Conservation (phyloP, 2,888 invertebrate species). For the Cynaeus angustus region DNA sequence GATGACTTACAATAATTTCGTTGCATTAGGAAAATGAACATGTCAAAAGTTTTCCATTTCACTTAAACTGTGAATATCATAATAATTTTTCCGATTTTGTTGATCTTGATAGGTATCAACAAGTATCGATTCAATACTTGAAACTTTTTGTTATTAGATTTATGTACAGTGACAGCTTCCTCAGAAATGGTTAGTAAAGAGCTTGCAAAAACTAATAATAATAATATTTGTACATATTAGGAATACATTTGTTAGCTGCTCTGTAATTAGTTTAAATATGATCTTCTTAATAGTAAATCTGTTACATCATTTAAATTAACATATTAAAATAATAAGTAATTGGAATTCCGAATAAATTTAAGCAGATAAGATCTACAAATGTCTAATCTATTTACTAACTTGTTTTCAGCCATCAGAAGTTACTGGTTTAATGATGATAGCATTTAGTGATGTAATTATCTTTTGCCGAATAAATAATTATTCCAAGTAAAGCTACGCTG, state of each 20-base stretch:
- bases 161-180: too few species aligned
- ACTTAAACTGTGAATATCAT: too few species aligned
- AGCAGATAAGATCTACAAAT: constrained; percentile 32
- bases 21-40: too few species aligned
- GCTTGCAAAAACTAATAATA: constrained; percentile 14
- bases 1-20: too few species aligned
- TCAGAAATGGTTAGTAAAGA: too few species aligned
- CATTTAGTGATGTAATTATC: constrained; percentile 35
- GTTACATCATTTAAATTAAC: constrained; percentile 36
- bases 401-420: constrained; percentile 20
- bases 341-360: constrained; percentile 20
- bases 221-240: background rate
- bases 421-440: constrained; percentile 39
- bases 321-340: constrained; percentile 39
- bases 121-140: too few species aligned
- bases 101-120: too few species aligned
- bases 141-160: too few species aligned
- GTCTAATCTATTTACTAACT: constrained; percentile 26
- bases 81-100: too few species aligned
- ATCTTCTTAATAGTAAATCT: constrained; percentile 8
- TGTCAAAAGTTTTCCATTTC: too few species aligned
- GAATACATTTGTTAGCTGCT: constrained; percentile 11
- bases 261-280: constrained; percentile 21
- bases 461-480: constrained; percentile 27
- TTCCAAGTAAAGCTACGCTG: constrained; percentile 9